phyloP scores from a whole-genome alignment of 2,888 invertebrate genomes.

The Drosophila cyrtoloma region DNA sequence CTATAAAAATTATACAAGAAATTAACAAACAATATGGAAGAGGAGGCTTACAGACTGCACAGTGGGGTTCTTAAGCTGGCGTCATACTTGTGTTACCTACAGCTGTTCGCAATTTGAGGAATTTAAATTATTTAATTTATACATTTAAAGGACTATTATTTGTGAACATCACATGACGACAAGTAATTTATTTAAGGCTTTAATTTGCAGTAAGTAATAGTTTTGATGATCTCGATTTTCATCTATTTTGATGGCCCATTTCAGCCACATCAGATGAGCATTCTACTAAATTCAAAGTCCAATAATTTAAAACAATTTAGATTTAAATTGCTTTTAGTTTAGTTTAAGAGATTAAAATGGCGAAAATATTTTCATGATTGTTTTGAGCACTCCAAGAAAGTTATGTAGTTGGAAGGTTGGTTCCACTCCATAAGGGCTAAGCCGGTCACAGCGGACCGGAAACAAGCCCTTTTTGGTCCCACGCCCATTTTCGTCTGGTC shows the following conservation, averaged over 20 bases:
- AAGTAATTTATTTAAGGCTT: neutral
- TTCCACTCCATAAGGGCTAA: slow-evolving; percentile 35
- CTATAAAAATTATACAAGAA: slow-evolving; percentile 74
- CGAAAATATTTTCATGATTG: slow-evolving; percentile 7
- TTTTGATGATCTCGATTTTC: neutral
- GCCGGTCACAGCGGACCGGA: slow-evolving; percentile 59
- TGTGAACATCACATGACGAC: neutral
- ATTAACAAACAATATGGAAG: slow-evolving; percentile 62
- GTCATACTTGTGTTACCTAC: slow-evolving; percentile 14
- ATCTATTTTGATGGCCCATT: neutral
- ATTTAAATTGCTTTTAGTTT: neutral
- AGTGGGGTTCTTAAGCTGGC: neutral
- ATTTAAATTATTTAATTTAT: neutral
- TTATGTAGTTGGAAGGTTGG: slow-evolving; percentile 26
- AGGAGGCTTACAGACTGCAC: neutral
- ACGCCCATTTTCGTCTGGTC: slow-evolving; percentile 46
- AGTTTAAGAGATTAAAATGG: neutral
- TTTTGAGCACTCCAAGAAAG: neutral
- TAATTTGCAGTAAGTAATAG: neutral
- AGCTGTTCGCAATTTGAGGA: neutral
- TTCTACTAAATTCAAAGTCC: neutral
- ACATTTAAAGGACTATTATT: neutral
- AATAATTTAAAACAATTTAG: neutral
- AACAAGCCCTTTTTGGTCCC: slow-evolving; percentile 55
- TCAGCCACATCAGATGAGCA: neutral